Conservation (phyloP, 2,797 vertebrate species). For the Microtus agrestis region DNA sequence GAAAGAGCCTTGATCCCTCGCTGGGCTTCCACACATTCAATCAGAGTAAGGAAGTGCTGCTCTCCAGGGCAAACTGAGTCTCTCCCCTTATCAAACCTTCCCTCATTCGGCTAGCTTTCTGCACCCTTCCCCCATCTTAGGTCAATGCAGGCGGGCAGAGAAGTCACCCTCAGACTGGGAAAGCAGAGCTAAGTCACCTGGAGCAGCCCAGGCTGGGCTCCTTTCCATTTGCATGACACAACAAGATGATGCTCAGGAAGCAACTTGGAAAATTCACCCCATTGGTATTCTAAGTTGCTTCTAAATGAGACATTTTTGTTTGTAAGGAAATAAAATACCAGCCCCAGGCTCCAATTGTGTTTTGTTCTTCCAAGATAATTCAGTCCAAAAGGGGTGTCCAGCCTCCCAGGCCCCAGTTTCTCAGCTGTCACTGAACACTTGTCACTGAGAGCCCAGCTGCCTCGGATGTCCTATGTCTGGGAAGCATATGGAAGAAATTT, state of each 20-base stretch:
- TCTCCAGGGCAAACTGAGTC: not conserved
- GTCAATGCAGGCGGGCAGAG: not conserved
- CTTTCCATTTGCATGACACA: not conserved
- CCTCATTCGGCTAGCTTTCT: not conserved
- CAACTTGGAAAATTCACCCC: not conserved
- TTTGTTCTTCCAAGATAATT: not conserved
- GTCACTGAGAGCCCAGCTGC: no score
- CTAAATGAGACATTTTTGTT: conserved; percentile 21
- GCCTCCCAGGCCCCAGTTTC: not conserved
- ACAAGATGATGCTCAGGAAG: not conserved
- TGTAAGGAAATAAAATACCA: not conserved
- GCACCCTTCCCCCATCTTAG: not conserved
- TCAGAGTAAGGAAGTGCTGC: conserved; percentile 16
- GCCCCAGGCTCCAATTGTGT: not conserved
- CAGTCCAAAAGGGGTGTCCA: not conserved
- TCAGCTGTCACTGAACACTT: not conserved
- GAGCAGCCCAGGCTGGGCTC: not conserved
- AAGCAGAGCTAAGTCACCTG: not conserved
- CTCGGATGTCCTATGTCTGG: no score
- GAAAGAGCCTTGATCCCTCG: conserved; percentile 70
- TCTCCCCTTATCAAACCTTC: not conserved
- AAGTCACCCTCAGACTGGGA: not conserved
- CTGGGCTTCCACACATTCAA: conserved; percentile 57
- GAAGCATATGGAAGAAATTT: not conserved
- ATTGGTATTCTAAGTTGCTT: not conserved